These are phyloP conservation scores for Ramazzottius varieornatus DNA, from an alignment of 2,888 invertebrate species.

Conservation along the genomic window DNA sequence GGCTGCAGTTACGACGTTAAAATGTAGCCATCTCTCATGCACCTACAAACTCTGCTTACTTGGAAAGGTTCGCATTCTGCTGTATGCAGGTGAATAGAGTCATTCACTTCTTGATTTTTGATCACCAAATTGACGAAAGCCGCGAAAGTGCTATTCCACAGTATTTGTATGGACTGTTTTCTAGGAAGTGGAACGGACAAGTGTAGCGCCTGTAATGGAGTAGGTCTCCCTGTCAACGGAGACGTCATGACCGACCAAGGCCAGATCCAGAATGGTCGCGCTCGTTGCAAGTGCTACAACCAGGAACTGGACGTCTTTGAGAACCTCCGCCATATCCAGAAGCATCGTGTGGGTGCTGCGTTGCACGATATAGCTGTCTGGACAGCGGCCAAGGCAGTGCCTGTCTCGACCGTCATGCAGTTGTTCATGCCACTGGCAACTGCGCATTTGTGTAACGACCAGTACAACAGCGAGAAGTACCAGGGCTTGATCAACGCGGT, in stretches of 20 bases:
- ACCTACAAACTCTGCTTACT: too few relatives aligned
- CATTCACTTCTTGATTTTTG: too few relatives aligned
- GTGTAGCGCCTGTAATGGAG: background rate
- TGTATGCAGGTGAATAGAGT: too few relatives aligned
- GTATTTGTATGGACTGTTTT: too few relatives aligned
- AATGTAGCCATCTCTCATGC: too few relatives aligned
- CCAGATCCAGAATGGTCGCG: background rate
- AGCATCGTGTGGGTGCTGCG: conserved; percentile 9
- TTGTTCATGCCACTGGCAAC: conserved; percentile 60
- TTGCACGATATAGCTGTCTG: background rate
- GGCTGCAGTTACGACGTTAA: too few relatives aligned
- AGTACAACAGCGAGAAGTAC: conserved; percentile 45
- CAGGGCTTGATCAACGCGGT: conserved; percentile 44
- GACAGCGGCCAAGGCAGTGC: background rate
- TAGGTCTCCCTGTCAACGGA: background rate
- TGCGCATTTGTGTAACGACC: conserved; percentile 47
- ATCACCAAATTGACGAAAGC: too few relatives aligned
- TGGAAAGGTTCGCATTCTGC: too few relatives aligned
- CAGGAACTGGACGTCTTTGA: conserved; percentile 76
- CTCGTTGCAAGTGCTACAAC: conserved; percentile 33
- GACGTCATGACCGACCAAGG: too few relatives aligned
- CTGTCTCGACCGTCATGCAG: conserved; percentile 32
- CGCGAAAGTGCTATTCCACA: too few relatives aligned
- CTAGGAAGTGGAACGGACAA: too few relatives aligned
- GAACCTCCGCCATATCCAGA: conserved; percentile 48